A percentile compares a stretch with the other conserved stretches of the same genome.
These are phyloP conservation scores for Lophotriccus pileatus DNA, from an alignment of 2,797 vertebrate genomes.

Conservation along the genomic window DNA sequence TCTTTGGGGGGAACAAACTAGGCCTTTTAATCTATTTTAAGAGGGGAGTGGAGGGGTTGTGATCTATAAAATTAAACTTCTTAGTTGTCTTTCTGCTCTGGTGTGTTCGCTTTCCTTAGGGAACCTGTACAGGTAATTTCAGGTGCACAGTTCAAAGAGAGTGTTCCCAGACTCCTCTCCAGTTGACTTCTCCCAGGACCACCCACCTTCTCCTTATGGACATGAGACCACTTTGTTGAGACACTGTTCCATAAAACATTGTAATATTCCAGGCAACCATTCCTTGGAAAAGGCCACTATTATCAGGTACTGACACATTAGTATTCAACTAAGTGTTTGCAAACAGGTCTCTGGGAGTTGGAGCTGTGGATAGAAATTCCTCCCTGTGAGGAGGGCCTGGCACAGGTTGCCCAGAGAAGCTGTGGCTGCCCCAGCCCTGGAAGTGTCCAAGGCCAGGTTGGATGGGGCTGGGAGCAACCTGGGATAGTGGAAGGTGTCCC, in stretches of 20 bases:
- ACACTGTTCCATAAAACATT: background rate
- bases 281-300: background rate
- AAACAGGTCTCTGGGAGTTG: background rate
- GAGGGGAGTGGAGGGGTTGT: fast-evolving
- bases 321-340: background rate
- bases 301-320: background rate
- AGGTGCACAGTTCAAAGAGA: background rate
- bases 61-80: background rate
- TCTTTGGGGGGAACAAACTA: constrained; percentile 2
- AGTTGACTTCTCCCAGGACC: background rate
- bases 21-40: background rate
- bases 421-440: background rate
- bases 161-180: background rate
- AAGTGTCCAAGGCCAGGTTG: background rate
- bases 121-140: background rate
- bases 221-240: background rate
- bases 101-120: background rate
- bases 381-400: background rate
- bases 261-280: background rate
- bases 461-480: background rate
- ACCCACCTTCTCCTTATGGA: background rate
- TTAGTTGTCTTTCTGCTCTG: background rate
- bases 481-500: background rate
- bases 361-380: background rate
- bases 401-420: background rate